Evolutionary conservation across 2,113 vertebrate genomes (phyloP), one percentile per base, ranked within the genome.

Genomic region (Ptyas mucosa): DNA sequence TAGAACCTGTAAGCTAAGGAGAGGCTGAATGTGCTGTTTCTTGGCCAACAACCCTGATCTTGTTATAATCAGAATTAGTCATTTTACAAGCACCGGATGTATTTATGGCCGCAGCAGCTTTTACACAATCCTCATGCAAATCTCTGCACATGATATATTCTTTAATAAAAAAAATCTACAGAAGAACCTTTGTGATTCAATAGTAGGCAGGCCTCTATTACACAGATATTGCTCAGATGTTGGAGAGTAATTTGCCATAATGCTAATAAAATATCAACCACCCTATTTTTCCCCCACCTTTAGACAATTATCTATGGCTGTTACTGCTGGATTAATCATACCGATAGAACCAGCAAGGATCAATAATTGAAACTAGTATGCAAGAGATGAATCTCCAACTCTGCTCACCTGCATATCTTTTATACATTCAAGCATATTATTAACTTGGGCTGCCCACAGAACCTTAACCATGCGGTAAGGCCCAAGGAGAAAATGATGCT

Each of bases 161-260:
- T 55, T 85, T 85, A 53, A 46, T 85, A 39, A 55, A 54, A 90
- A 58, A 58, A 26, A 89, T 8, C 12, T 7, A 54, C 53, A 21
- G 54, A 24, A 53, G 29, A 53, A 53, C 39, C 69, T 91, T 85
- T 55, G 29, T 15, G 23, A 91, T 85, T 85, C 90, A 54, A 8
- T 11, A 54, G 69, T 34, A 43, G 23, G 69, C 52, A 43, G 23
- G 69, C 81, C 21, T 85, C 34, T 5, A 29, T 34, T 55, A 26
- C 3, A 18, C 69, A 46, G 9, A 11, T 29, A 85, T 55, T 26
- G 39, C 69, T 91, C 55, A 81, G 90, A 93, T 58, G 57, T 29
- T 7, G 92, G 53, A 89, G 92, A 94, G 12, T 29, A 90, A 91
- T 14, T 55, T 89, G 53, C 58, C 92, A 81, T 92, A 39, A 53